phyloP scores from a whole-genome alignment of 2,888 invertebrate genomes.

The Rhagophthalmus giganteus region DNA sequence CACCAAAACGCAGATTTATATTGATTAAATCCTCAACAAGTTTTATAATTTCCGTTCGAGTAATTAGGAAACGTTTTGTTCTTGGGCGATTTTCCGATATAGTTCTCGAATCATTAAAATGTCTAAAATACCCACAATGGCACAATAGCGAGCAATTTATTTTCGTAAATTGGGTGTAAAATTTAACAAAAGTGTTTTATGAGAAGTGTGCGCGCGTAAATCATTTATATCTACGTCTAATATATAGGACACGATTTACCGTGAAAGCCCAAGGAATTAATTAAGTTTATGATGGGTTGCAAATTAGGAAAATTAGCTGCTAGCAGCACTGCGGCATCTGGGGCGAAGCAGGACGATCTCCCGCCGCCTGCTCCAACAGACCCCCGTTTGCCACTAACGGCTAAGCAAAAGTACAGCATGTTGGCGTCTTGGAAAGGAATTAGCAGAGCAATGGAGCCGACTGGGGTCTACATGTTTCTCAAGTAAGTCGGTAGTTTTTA shows the following conservation, averaged over 20 bases:
- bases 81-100: background rate
- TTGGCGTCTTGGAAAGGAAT: slow-evolving; percentile 91
- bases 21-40: slow-evolving; percentile 7
- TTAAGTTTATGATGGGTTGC: slow-evolving; percentile 66
- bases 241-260: slow-evolving; percentile 6
- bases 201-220: background rate
- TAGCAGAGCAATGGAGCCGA: slow-evolving; percentile 83
- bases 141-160: background rate
- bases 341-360: slow-evolving; percentile 61
- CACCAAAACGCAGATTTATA: slow-evolving; percentile 5
- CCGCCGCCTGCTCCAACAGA: slow-evolving; percentile 72
- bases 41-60: slow-evolving; percentile 1
- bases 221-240: slow-evolving; percentile 3
- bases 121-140: slow-evolving; percentile 2
- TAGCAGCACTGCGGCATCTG: slow-evolving; percentile 39
- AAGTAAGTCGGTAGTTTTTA: slow-evolving; percentile 65
- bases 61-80: background rate
- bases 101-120: slow-evolving; percentile 2
- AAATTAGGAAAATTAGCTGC: slow-evolving; percentile 74
- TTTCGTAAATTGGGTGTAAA: background rate
- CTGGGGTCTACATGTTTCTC: slow-evolving; percentile 88
- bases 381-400: slow-evolving; percentile 79
- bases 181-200: background rate
- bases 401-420: slow-evolving; percentile 85
- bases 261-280: slow-evolving; percentile 4